A percentile compares a stretch with the other conserved stretches of the same genome.
phyloP scores from a whole-genome alignment of 1,140 invertebrate species.

The Caenorhabditis latens region DNA sequence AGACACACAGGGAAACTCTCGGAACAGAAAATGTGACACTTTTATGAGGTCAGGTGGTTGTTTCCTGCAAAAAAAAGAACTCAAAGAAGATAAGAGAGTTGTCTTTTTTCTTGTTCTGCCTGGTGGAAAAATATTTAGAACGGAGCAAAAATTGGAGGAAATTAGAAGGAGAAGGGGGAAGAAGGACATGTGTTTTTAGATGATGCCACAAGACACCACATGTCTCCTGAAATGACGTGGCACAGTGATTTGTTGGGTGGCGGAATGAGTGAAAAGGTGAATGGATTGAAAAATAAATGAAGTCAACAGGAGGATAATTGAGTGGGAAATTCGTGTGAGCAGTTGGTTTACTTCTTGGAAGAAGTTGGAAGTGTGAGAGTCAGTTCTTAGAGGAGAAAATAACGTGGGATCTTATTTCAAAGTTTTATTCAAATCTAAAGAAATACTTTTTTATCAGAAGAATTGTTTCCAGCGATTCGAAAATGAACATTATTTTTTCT shows the following conservation, averaged over 20 bases:
- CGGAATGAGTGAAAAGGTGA: not conserved
- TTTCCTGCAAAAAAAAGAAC: constrained; percentile 14
- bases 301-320: not conserved
- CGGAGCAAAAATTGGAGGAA: constrained; percentile 20
- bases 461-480: too few relatives aligned
- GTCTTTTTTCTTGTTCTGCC: too few relatives aligned
- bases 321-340: too few relatives aligned
- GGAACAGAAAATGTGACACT: not conserved
- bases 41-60: constrained; percentile 9
- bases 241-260: constrained; percentile 18
- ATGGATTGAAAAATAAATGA: not conserved
- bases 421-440: too few relatives aligned
- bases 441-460: too few relatives aligned
- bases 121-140: not conserved
- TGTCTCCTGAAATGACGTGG: constrained; percentile 23
- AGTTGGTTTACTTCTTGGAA: too few relatives aligned
- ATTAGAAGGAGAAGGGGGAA: not conserved
- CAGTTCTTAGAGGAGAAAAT: too few relatives aligned
- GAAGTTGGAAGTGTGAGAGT: too few relatives aligned
- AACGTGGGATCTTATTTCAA: too few relatives aligned
- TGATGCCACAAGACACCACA: constrained; percentile 16
- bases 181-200: constrained; percentile 29
- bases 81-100: not conserved
- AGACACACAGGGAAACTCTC: not conserved
- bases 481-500: too few relatives aligned